Evolutionary conservation across 2,888 invertebrate species (phyloP), one percentile per base, ranked within the genome.

Genomic region (Campoplex capitator): DNA sequence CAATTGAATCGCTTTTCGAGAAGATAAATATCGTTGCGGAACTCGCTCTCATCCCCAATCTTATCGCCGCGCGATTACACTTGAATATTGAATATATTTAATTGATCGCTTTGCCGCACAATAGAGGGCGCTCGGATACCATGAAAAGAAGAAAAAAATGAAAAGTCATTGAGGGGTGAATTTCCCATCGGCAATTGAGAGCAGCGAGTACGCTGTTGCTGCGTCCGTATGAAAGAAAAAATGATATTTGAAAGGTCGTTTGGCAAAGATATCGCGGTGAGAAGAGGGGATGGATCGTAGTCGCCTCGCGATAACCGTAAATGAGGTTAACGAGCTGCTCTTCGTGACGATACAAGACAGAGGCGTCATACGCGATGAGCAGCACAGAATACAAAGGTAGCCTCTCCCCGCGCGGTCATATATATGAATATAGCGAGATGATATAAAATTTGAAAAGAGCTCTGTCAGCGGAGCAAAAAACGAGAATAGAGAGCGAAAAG

Each of bases 291-390:
- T 42, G 42, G 9, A 42, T 42, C 9, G 9, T 42, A 3, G 67
- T 28, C 42, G 42, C 65, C 48, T 65, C 77, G 42, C 9, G 80
- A 83, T 80, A 88, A 48, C 16, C 80, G 48, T 68, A 74, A 88
- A 88, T 56, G 88, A 74, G 88, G 88, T 88, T 88, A 88, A 88
- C 86, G 84, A 88, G 23, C 23, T 23, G 88, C 85, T 79, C 77
- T 78, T 51, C 68, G 78, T 80, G 68, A 79, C 71, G 11, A 42
- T 7, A 9, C 42, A 23, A 62, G 48, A 23, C 38, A 70, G 16
- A 70, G 16, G 56, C 76, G 70, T 71, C 73, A 77, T 71, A 67
- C 28, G 42, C 28, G 42, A 42, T 9, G 42, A 42, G 42, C 42
- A 42, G 42, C 58, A 32, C 48, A 13, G 58, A 80, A 58, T 35